These are phyloP conservation scores for Girardinus metallicus DNA, from an alignment of 2,797 vertebrate genomes.

Conservation along the genomic window DNA sequence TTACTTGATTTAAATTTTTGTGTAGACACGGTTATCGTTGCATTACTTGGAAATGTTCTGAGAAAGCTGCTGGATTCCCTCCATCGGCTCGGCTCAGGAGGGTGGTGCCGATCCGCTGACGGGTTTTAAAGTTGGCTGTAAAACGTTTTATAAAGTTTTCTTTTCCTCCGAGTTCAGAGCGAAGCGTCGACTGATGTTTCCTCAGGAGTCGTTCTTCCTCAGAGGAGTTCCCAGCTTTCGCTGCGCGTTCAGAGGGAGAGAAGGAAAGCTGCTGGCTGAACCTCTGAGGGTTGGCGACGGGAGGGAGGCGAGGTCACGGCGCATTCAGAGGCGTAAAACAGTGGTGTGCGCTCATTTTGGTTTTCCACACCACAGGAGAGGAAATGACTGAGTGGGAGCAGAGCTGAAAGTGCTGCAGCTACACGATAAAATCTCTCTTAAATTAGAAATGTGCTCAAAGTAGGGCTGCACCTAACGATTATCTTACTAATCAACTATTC, in stretches of 20 bases:
- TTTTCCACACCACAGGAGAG: slow-evolving; percentile 50
- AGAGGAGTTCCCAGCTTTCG: neutral
- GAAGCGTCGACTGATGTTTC: too few relatives aligned
- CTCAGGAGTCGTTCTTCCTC: neutral
- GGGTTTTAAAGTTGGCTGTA: neutral
- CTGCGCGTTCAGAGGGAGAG: neutral
- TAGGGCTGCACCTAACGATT: too few relatives aligned
- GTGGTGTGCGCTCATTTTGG: slow-evolving; percentile 22
- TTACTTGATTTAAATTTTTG: too few relatives aligned
- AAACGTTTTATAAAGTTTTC: neutral
- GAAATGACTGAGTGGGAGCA: slow-evolving; percentile 53
- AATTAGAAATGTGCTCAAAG: neutral
- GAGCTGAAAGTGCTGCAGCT: neutral
- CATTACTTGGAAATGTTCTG: too few relatives aligned
- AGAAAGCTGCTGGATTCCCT: too few relatives aligned
- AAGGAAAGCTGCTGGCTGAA: neutral
- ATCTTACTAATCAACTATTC: too few relatives aligned
- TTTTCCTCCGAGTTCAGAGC: neutral
- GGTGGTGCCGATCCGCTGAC: neutral
- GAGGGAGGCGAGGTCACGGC: slow-evolving; percentile 11
- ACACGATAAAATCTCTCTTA: neutral
- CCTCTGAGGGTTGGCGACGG: neutral
- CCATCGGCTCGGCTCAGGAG: neutral
- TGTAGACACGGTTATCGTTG: too few relatives aligned
- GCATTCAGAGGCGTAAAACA: slow-evolving; percentile 17